Conservation (phyloP, 2,797 vertebrate genomes). For the Helicolenus hilgendorfi region DNA sequence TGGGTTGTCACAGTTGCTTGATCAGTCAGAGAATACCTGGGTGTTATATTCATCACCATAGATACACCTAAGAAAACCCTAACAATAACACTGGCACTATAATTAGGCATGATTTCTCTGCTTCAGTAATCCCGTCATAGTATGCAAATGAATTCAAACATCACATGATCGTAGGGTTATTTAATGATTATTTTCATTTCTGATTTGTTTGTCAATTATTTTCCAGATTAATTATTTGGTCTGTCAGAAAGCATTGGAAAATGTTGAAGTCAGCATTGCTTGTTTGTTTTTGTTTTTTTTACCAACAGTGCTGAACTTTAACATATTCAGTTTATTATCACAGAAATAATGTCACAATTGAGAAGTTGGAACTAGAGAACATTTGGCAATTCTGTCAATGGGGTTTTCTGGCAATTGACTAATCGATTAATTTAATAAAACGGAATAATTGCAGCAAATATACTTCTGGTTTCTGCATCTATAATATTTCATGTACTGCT, state of each 20-base stretch:
- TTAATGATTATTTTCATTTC: neutral
- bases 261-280: neutral
- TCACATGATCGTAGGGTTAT: neutral
- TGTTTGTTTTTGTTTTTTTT: neutral
- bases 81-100: neutral
- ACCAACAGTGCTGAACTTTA: neutral
- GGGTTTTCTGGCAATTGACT: neutral
- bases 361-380: neutral
- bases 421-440: neutral
- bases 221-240: neutral
- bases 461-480: neutral
- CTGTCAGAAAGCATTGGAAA: neutral
- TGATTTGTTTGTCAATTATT: neutral
- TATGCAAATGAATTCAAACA: neutral
- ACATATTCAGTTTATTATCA: neutral
- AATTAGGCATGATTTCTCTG: neutral
- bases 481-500: neutral
- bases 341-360: neutral
- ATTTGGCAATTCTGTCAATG: neutral
- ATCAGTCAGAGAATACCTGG: conserved; percentile 7
- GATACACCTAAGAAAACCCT: too few relatives aligned
- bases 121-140: neutral
- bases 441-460: neutral
- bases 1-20: neutral
- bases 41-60: neutral